Conservation (phyloP, 2,888 invertebrate species). For the Acleris sparsana region DNA sequence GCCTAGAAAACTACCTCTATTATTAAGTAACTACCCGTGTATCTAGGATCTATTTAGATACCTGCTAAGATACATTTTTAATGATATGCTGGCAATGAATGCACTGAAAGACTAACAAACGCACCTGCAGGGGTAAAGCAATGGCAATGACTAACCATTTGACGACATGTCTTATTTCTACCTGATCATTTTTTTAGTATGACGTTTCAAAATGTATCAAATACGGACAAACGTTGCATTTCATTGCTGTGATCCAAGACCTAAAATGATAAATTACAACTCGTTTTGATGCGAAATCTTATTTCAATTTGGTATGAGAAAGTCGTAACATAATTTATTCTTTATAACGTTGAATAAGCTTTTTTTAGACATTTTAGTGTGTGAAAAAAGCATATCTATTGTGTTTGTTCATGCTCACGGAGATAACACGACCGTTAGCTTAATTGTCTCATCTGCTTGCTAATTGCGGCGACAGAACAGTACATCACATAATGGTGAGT, state of each 20-base stretch:
- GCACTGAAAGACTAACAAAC: conserved; percentile 1
- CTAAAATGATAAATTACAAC: too few species aligned
- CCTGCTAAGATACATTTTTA: neutral
- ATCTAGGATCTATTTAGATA: neutral
- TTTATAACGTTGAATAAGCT: conserved; percentile 2
- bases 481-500: conserved; percentile 36
- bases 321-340: neutral
- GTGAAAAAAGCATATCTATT: conserved; percentile 24
- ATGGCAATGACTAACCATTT: too few species aligned
- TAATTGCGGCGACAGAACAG: conserved; percentile 34
- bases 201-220: neutral
- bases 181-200: neutral
- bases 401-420: conserved; percentile 13
- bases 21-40: neutral
- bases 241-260: too few species aligned
- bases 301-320: neutral
- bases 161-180: neutral
- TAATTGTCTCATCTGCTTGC: conserved; percentile 32
- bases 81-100: conserved; percentile 4
- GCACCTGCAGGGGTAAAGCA: conserved; percentile 2
- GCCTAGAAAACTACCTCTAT: conserved; percentile 1
- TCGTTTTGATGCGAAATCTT: neutral
- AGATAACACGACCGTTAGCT: conserved; percentile 10
- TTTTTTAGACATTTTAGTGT: conserved; percentile 4
- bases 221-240: too few species aligned